Evolutionary conservation across 2,113 vertebrate species (phyloP), one percentile per base, ranked within the genome.

Genomic region (Ciconia stormi): DNA sequence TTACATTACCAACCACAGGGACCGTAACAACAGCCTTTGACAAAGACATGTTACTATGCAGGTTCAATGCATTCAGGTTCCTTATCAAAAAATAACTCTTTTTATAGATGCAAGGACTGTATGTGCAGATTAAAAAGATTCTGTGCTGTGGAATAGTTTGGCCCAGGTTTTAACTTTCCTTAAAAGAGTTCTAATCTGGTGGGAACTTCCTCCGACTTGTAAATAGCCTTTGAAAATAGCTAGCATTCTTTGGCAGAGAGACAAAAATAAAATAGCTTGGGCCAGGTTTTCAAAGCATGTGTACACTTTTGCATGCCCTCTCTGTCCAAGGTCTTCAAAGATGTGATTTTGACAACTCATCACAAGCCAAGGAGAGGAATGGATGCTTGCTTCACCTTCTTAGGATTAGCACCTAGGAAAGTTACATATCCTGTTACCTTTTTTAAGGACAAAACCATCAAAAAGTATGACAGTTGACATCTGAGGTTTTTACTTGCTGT

Each of bases 1-100:
- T 99, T 99, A 98, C 98, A 84, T 98, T 98, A 97, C 98, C 94
- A 93, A 86, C 94, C 96, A 82, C 95, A 96, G 76, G 87, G 96
- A 95, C 96, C 36, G 94, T 88, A 95, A 97, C 93, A 97, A 96
- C 97, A 91, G 96, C 93, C 62, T 92, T 90, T 93, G 97, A 97
- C 95, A 97, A 96, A 97, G 95, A 81, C 80, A 69, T 77, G 73
- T 89, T 95, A 79, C 52, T 82, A 47, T 67, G 81, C 58, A 94
- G 82, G 77, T 95, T 94, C 91, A 82, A 46, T 70, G 62, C 49
- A 78, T 95, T 96, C 27, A 23, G 38, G 82, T 96, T 91, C 63
- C 95, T 97, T 84, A 95, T 79, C 76, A 85, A 92, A 95, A 91
- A 95, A 93, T 67, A 56, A 25, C 44, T 29, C 73, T 74, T 94